Evolutionary conservation across 2,113 vertebrate species (phyloP), one percentile per base, ranked within the genome.

Genomic region (Aegithalos caudatus): DNA sequence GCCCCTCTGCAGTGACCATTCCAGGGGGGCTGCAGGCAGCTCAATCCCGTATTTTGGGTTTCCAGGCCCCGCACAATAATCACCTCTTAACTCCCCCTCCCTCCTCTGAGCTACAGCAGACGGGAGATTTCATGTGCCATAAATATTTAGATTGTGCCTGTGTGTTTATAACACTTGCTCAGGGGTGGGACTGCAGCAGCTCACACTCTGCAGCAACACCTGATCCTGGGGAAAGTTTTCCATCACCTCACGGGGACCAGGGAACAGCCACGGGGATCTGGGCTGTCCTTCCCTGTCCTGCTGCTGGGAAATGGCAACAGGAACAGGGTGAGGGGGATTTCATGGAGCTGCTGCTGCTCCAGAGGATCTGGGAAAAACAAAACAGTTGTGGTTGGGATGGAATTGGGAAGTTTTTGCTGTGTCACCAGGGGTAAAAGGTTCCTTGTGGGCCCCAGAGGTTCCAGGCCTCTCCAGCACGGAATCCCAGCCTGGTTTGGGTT

Each of bases 111-210:
- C 91, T 90, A 64, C 91, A 77, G 96, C 97, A 97, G 97, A 96
- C 83, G 88, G 96, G 93, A 97, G 94, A 91, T 97, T 97, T 97
- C 97, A 97, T 56, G 96, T 97, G 96, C 95, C 95, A 95, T 97
- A 97, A 97, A 97, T 97, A 96, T 97, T 97, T 97, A 97, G 95
- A 90, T 96, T 97, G 97, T 96, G 97, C 95, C 95, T 97, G 94
- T 95, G 97, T 97, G 97, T 97, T 97, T 97, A 97, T 95, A 97
- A 95, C 96, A 83, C 96, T 97, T 96, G 97, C 97, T 14, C 28
- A n/a, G 71, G 95, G 82, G 88, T 92, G 96, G 82, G 95, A 95
- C 95, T 81, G 84, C 72, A 96, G 96, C 83, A 33, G 92, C 94
- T 96, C 97, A n/a, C 54, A 6, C 94, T 95, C 91, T 3, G 86